phyloP scores from a whole-genome alignment of 2,113 vertebrate species.

The Triplophysa siluroides region DNA sequence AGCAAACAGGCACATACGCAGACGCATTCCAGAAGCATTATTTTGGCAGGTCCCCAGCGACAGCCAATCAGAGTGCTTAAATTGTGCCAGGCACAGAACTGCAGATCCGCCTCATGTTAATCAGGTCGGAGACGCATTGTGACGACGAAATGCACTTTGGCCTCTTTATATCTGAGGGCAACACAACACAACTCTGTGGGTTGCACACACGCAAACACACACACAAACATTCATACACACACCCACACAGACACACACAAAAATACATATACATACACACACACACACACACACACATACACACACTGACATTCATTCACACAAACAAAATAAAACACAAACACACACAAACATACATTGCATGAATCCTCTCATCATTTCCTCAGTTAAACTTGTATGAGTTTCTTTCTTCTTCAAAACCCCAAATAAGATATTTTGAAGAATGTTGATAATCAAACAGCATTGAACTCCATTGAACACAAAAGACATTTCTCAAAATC shows the following conservation, averaged over 20 bases:
- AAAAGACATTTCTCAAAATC: no score
- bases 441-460: no score
- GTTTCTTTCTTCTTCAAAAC: no score
- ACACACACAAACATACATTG: no score
- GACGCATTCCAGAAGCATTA: constrained; percentile 29
- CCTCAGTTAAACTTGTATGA: no score
- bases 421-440: no score
- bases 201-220: not conserved
- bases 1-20: constrained; percentile 46
- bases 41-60: constrained; percentile 65
- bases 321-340: no score
- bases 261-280: no score
- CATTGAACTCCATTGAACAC: no score
- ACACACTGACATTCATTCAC: constrained; percentile 23
- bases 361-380: no score
- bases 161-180: constrained; percentile 46
- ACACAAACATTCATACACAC: constrained; percentile 23
- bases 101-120: constrained; percentile 48
- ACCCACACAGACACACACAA: no score
- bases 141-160: constrained; percentile 56
- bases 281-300: not conserved
- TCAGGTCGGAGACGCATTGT: constrained; percentile 66
- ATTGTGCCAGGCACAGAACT: constrained; percentile 59
- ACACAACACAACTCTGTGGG: not conserved
- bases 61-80: constrained; percentile 57